Base-by-base conservation (phyloP, 1,140 invertebrate genomes). In the Chironomus striatipennis region DNA sequence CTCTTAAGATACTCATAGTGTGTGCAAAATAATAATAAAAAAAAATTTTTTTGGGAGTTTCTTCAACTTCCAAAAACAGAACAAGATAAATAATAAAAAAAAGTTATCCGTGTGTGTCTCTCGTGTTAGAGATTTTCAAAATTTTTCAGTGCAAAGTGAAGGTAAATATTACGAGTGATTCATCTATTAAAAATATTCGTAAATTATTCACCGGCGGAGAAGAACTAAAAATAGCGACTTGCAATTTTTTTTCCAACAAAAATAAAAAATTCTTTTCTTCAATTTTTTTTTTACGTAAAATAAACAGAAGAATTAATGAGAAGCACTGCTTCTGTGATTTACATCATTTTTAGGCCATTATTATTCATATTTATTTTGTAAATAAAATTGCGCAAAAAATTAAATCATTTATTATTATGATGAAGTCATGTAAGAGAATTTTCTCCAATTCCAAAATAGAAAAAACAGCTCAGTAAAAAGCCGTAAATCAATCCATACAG, bases 401-500 rank as follows among this genome's bases (percentile, higher is more conserved):
- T 57, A n/a, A 57, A n/a, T 57, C n/a, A 57, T 57, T 57, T 57
- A 15, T 57, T 57, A 57, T n/a, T 57, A 12, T 57, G n/a, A n/a
- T n/a, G n/a, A n/a, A n/a, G n/a, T n/a, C n/a, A n/a, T n/a, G n/a
- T n/a, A n/a, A n/a, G n/a, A n/a, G n/a, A n/a, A n/a, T 57, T 57
- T n/a, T 57, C 65, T 70, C 18, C 15, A 18, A 9, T 20, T 17
- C 18, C 8, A 15, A 70, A 70, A 70, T 70, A 18, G 18, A 21
- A 70, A 67, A 70, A 70, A 70, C 65, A 70, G 65, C 65, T 15
- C 65, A 70, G 20, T 21, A 21, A 70, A n/a, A 70, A 70, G 9
- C 18, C 65, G 20, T 70, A 70, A 70, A 70, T 70, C 65, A 70
- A 70, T 57, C 47, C 47, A 12, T 34, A 34, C 24, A 34, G 24